Evolutionary conservation across 2,888 invertebrate genomes (phyloP).

Genomic region (Calliopum simillimum): DNA sequence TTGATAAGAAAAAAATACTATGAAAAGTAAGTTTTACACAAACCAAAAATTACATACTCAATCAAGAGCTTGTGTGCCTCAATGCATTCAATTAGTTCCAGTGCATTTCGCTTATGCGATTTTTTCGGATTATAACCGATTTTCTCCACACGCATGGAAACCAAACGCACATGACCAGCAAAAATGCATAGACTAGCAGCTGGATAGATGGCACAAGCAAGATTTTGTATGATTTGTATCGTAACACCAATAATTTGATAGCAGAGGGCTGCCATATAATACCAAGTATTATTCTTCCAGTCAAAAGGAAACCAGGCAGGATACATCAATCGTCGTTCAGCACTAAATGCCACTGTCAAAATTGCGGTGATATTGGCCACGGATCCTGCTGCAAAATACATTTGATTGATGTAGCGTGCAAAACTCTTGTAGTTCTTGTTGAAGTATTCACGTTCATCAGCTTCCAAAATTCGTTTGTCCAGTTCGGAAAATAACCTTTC

Average conservation of each 20-base stretch:
- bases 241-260: constrained; percentile 44
- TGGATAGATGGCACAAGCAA: constrained; percentile 42
- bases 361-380: constrained; percentile 38
- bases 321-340: constrained; percentile 43
- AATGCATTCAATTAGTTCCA: constrained; percentile 43
- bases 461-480: constrained; percentile 34
- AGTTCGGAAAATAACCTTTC: constrained; percentile 36
- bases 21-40: too few relatives aligned
- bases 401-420: constrained; percentile 1
- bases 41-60: constrained; percentile 36
- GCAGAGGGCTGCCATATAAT: constrained; percentile 39
- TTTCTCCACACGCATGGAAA: constrained; percentile 42
- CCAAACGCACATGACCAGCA: constrained; percentile 44
- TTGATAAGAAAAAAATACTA: too few relatives aligned
- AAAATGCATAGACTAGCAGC: constrained; percentile 43
- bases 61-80: constrained; percentile 45
- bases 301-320: constrained; percentile 49
- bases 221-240: constrained; percentile 43
- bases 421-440: neutral
- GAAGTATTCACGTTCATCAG: constrained; percentile 42
- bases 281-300: constrained; percentile 33
- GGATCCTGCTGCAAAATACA: constrained; percentile 34
- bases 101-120: constrained; percentile 33
- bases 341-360: constrained; percentile 34
- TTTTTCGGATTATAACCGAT: constrained; percentile 41